Evolutionary conservation across 2,888 invertebrate species (phyloP).

Genomic region (Crocallis elinguaria): DNA sequence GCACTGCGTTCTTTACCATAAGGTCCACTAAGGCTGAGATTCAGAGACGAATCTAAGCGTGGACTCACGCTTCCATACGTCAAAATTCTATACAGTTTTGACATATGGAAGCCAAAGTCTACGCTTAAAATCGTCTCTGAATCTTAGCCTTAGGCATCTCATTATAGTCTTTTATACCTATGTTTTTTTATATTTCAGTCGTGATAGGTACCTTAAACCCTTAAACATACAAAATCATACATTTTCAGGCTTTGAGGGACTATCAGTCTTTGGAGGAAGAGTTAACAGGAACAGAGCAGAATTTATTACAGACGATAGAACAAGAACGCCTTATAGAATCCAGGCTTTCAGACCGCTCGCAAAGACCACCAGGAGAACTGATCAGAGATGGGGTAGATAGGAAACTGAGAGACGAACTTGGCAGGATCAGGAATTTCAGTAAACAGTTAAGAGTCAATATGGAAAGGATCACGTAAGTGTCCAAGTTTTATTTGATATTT

Average conservation of each 20-base stretch:
- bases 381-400: conserved; percentile 87
- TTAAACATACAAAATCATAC: neutral
- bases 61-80: no score
- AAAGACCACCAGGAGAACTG: conserved; percentile 87
- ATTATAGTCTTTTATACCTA: no score
- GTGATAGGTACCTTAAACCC: no score
- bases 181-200: no score
- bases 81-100: no score
- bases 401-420: conserved; percentile 86
- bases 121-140: no score
- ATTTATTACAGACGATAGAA: conserved; percentile 87
- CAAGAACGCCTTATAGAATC: conserved; percentile 89
- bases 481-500: neutral
- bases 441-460: conserved; percentile 84
- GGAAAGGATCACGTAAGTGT: conserved; percentile 83
- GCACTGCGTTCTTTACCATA: no score
- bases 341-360: conserved; percentile 88
- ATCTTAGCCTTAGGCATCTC: no score
- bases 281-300: conserved; percentile 87
- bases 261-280: conserved; percentile 89
- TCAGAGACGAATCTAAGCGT: no score
- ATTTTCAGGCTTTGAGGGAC: conserved; percentile 86
- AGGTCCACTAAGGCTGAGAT: no score
- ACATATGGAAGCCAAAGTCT: no score
- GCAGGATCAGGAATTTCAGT: conserved; percentile 83